Base-by-base conservation (phyloP, 2,888 invertebrate species). In the Clivina fossor region DNA sequence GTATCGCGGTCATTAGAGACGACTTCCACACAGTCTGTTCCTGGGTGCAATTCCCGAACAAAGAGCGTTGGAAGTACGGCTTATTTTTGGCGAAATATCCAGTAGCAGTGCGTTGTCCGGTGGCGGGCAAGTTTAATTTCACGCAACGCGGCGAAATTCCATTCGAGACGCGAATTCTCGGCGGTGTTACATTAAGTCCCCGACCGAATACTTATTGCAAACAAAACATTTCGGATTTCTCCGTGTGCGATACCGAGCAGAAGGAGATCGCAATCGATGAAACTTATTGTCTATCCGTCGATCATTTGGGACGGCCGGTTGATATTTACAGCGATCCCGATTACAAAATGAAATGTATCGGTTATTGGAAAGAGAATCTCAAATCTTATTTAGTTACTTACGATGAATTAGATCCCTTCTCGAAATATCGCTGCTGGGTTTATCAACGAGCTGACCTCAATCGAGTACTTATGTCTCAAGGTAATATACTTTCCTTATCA, bases 241-340 rank as follows among this genome's bases (percentile, higher is more conserved):
- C 95, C 0, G 95, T 96, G 0, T 98, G 98, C 68, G 94, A 93
- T 74, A 86, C 87, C 1, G 95, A 97, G 69, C 93, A 94, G 71
- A 96, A 95, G 70, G 93, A 93, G 69, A 86, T 98, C 65, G 84
- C 88, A 50, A 87, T 98, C 46, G 97, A 98, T 74, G 95, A 94
- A 66, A 94, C 93, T 63, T 95, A 96, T 69, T 98, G 97, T 70
- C 79, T 96, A 16, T 90, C 94, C n/a, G 94, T 98, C 3, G 97
- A 98, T 76, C 88, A 96, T 75, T 81, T 91, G 66, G 97, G 96
- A 41, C 81, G 92, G 64, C 97, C 97, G 1, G 88, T 94, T 56
- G 96, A 97, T 76, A 93, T 95, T 68, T 94, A 94, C 81, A 93
- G 90, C 82, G 91, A 93, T 70, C 93, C 96, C 1, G 97, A 98